These are phyloP conservation scores for Acanthopleura granulata DNA, from an alignment of 2,888 invertebrate genomes.

Conservation along the genomic window DNA sequence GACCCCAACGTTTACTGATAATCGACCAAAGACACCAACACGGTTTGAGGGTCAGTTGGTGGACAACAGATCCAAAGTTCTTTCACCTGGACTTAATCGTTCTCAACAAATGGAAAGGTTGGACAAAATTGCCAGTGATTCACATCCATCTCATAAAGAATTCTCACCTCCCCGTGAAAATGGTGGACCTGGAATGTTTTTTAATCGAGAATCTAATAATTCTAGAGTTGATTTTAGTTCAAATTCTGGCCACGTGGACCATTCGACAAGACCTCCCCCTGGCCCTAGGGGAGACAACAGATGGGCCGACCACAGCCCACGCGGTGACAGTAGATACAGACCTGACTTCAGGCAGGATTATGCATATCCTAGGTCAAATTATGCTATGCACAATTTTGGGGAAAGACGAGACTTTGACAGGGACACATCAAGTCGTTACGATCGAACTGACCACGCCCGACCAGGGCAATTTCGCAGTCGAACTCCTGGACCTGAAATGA, in stretches of 20 bases:
- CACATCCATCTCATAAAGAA: conserved; percentile 42
- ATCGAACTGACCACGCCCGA: conserved; percentile 33
- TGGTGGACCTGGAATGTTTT: conserved; percentile 12
- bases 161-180: conserved; percentile 33
- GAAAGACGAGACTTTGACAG: conserved; percentile 29
- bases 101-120: conserved; percentile 6
- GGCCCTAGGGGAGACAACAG: conserved; percentile 48
- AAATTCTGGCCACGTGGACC: background rate
- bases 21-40: conserved; percentile 57
- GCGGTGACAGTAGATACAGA: conserved; percentile 34
- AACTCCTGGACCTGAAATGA: conserved; percentile 69
- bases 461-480: conserved; percentile 64
- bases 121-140: conserved; percentile 25
- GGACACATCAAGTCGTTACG: background rate
- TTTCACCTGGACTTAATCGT: conserved; percentile 8
- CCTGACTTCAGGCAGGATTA: conserved; percentile 25
- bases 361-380: conserved; percentile 30
- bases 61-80: conserved; percentile 31
- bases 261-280: conserved; percentile 40
- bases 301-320: conserved; percentile 28
- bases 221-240: conserved; percentile 6
- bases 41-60: conserved; percentile 35
- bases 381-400: conserved; percentile 42
- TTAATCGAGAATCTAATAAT: background rate
- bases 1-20: conserved; percentile 42